Conservation (phyloP, 2,797 vertebrate species). For the Scolopax bukidnonensis region DNA sequence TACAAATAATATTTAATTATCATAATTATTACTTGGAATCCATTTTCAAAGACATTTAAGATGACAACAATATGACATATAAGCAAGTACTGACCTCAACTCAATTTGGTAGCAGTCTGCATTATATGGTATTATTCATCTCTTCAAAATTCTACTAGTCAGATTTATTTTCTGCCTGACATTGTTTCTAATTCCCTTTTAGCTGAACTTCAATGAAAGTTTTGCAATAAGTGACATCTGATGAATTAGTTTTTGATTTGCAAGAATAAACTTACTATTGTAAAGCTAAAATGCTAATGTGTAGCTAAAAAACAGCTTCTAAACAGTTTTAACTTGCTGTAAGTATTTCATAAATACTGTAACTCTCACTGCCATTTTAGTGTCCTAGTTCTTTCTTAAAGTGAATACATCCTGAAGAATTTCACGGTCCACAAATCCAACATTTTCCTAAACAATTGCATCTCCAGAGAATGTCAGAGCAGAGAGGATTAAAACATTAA, state of each 20-base stretch:
- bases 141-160: neutral
- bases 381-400: neutral
- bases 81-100: neutral
- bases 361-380: neutral
- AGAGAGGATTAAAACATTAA: neutral
- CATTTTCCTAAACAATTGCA: neutral
- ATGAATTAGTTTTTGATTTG: constrained; percentile 48
- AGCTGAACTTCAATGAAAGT: constrained; percentile 9
- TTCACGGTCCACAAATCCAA: neutral
- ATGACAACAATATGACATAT: neutral
- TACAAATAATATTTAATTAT: neutral
- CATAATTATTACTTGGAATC: neutral
- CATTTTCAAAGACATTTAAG: neutral
- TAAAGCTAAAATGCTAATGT: neutral
- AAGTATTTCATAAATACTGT: neutral
- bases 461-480: neutral
- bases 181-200: constrained; percentile 32
- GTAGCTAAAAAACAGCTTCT: constrained; percentile 4
- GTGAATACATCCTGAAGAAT: neutral
- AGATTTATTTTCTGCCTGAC: constrained; percentile 31
- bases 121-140: neutral
- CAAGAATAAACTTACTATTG: constrained; percentile 19
- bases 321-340: neutral
- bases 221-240: constrained; percentile 19
- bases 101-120: neutral